Conservation (phyloP, 2,797 vertebrate species). For the Schizopygopsis malacanthus region DNA sequence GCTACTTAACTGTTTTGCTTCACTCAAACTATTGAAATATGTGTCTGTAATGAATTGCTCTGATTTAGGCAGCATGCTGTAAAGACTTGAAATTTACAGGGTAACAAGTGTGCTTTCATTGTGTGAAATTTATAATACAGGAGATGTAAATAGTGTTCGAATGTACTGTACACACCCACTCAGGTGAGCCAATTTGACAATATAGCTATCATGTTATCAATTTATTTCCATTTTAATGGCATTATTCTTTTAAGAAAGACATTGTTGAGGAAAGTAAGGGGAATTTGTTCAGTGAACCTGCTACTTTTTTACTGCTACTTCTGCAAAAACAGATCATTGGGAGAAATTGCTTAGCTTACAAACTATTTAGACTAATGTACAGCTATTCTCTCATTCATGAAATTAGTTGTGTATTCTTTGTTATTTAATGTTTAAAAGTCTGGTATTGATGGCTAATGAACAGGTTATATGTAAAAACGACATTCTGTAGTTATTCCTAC, state of each 20-base stretch:
- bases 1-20: not conserved
- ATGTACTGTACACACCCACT: slow-evolving; percentile 66
- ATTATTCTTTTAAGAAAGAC: no score
- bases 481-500: not conserved
- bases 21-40: not conserved
- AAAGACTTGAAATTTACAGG: slow-evolving; percentile 20
- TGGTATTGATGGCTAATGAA: not conserved
- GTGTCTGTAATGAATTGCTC: not conserved
- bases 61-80: slow-evolving; percentile 11
- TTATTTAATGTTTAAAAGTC: not conserved
- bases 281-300: no score
- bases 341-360: not conserved
- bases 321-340: not conserved
- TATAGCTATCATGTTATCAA: not conserved
- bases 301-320: not conserved
- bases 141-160: slow-evolving; percentile 10
- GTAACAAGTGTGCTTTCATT: slow-evolving; percentile 7
- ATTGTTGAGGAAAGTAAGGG: not conserved
- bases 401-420: not conserved
- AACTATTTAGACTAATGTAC: not conserved
- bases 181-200: slow-evolving; percentile 59
- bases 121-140: not conserved
- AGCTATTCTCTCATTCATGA: not conserved
- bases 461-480: not conserved
- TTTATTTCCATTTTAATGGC: not conserved